These are phyloP conservation scores for Drosophila kuntzei DNA, from an alignment of 2,888 invertebrate species.

Conservation along the genomic window DNA sequence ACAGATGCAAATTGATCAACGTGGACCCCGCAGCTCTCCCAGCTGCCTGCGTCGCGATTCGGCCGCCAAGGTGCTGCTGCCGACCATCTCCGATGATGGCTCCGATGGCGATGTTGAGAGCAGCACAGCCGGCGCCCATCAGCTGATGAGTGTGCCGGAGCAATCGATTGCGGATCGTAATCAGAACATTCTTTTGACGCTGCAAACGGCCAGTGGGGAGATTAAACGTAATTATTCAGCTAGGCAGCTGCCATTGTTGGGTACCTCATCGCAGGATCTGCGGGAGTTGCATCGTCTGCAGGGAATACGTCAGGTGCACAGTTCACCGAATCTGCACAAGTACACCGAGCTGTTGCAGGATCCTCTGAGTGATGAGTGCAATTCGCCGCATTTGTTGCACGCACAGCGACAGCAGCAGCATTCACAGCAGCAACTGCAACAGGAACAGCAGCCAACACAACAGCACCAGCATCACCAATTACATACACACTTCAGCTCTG, in stretches of 20 bases:
- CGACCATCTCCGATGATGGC: slow-evolving; percentile 82
- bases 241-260: slow-evolving; percentile 82
- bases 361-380: slow-evolving; percentile 64
- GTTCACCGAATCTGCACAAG: slow-evolving; percentile 85
- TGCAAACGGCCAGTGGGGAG: slow-evolving; percentile 84
- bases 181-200: slow-evolving; percentile 83
- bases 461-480: slow-evolving; percentile 42
- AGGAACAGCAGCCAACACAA: slow-evolving; percentile 38
- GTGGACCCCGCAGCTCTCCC: slow-evolving; percentile 70
- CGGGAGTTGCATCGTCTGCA: slow-evolving; percentile 69
- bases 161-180: slow-evolving; percentile 74
- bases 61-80: slow-evolving; percentile 81
- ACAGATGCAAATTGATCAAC: slow-evolving; percentile 85
- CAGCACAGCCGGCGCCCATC: slow-evolving; percentile 21
- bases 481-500: slow-evolving; percentile 63
- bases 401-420: slow-evolving; percentile 60
- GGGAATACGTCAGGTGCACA: slow-evolving; percentile 84
- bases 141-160: slow-evolving; percentile 71
- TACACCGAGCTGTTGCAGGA: slow-evolving; percentile 74
- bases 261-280: slow-evolving; percentile 84
- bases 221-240: slow-evolving; percentile 85
- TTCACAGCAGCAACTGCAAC: slow-evolving; percentile 44
- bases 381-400: slow-evolving; percentile 79
- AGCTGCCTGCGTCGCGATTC: slow-evolving; percentile 82
- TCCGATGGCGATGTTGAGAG: slow-evolving; percentile 73